These are phyloP conservation scores for Andrena camellia DNA, from an alignment of 2,888 invertebrate species.

Conservation along the genomic window DNA sequence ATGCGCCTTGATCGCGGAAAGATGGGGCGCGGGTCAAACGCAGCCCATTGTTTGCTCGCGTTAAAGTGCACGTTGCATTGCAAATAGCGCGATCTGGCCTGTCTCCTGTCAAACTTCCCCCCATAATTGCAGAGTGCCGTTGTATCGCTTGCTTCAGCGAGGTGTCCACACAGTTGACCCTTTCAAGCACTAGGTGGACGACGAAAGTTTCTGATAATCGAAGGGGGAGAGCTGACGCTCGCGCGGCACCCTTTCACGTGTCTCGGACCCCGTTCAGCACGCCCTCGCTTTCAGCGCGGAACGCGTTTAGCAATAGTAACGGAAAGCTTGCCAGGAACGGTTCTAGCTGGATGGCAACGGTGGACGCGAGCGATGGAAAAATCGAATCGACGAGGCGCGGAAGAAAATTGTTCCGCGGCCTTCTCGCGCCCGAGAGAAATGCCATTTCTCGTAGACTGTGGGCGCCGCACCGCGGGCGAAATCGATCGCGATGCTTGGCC, in stretches of 20 bases:
- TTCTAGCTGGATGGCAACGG: slow-evolving; percentile 1
- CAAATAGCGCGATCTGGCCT: neutral
- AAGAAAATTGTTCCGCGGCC: slow-evolving; percentile 10
- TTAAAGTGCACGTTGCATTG: neutral
- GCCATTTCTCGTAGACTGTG: neutral
- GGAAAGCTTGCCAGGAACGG: neutral
- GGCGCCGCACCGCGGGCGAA: neutral
- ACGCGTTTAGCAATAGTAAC: slow-evolving; percentile 14
- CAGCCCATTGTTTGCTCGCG: slow-evolving; percentile 20
- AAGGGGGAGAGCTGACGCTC: neutral
- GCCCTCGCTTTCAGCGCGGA: neutral
- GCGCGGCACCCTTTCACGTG: neutral
- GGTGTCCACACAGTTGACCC: neutral
- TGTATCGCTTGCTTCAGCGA: neutral
- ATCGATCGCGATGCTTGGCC: slow-evolving; percentile 28
- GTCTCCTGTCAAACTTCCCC: neutral
- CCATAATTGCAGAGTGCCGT: neutral
- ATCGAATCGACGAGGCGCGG: slow-evolving; percentile 31
- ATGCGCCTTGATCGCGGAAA: slow-evolving; percentile 9
- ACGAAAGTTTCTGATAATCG: neutral
- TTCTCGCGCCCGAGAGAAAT: neutral
- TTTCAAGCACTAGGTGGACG: neutral
- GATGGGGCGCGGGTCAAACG: slow-evolving; percentile 22
- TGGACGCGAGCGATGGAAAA: slow-evolving; percentile 13
- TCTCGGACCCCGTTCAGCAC: neutral